Conservation (phyloP, 2,888 invertebrate species). For the Macaria notata region DNA sequence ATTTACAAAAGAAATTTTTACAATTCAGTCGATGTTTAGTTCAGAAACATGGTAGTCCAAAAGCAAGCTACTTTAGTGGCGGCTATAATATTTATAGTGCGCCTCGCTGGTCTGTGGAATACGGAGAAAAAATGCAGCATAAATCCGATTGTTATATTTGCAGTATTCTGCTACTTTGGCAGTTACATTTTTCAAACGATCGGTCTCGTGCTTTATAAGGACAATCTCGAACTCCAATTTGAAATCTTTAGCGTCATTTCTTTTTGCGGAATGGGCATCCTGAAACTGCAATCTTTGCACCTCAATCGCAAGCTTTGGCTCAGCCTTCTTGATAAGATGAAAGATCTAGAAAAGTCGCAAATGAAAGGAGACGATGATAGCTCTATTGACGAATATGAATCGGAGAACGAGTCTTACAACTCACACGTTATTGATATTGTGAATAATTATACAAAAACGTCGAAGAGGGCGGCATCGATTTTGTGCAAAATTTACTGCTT, state of each 20-base stretch:
- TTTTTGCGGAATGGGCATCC: slow-evolving; percentile 58
- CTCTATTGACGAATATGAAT: slow-evolving; percentile 41
- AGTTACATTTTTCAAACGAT: slow-evolving; percentile 48
- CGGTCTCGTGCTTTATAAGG: slow-evolving; percentile 41
- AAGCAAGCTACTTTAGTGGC: slow-evolving; percentile 1
- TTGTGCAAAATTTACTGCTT: slow-evolving; percentile 50
- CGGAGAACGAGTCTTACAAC: slow-evolving; percentile 34
- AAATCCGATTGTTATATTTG: slow-evolving; percentile 40
- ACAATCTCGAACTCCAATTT: slow-evolving; percentile 51
- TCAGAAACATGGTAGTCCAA: slow-evolving; percentile 5
- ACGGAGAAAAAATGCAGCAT: slow-evolving; percentile 29
- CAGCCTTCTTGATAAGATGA: slow-evolving; percentile 42
- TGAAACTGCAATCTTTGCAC: slow-evolving; percentile 54
- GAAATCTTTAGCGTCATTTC: slow-evolving; percentile 61
- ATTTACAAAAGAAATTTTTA: too few relatives aligned
- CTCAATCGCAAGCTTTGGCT: slow-evolving; percentile 45
- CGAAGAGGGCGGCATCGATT: slow-evolving; percentile 40
- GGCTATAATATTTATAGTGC: slow-evolving; percentile 28
- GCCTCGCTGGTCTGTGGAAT: slow-evolving; percentile 42
- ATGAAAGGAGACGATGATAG: slow-evolving; percentile 25
- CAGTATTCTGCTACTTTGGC: slow-evolving; percentile 43
- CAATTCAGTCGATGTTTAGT: too few relatives aligned
- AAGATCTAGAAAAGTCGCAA: slow-evolving; percentile 46
- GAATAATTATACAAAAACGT: slow-evolving; percentile 46
- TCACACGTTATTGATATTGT: slow-evolving; percentile 28